Evolutionary conservation across 1,140 invertebrate species (phyloP).

Genomic region (Platorchestia sp.): DNA sequence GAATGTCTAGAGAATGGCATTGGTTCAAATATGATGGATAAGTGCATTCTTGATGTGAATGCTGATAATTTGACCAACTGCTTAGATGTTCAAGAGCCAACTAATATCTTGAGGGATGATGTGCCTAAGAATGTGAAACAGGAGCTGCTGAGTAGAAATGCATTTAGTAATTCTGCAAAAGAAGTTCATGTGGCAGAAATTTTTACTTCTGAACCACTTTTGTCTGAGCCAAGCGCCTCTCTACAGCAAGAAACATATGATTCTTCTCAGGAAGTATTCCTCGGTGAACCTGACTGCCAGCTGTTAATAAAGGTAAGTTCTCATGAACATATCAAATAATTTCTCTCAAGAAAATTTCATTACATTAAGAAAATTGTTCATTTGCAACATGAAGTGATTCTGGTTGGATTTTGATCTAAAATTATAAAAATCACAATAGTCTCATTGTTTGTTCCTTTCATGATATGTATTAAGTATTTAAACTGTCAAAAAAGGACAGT

Average conservation of each 20-base stretch:
- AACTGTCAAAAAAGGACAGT: too few species aligned
- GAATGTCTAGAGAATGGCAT: conserved; percentile 14
- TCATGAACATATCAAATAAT: too few species aligned
- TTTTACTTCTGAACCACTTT: neutral
- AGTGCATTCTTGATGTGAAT: conserved; percentile 32
- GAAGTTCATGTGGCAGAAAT: neutral
- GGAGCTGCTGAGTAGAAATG: neutral
- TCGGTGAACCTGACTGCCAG: neutral
- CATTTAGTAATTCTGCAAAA: neutral
- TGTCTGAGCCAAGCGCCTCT: neutral
- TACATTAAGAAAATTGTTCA: too few species aligned
- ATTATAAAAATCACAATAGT: too few species aligned
- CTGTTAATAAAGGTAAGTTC: neutral
- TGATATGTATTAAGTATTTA: too few species aligned
- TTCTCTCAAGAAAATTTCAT: too few species aligned
- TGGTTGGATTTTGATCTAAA: too few species aligned
- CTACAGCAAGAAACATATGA: neutral
- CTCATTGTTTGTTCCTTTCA: too few species aligned
- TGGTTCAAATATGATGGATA: conserved; percentile 3
- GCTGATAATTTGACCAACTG: neutral
- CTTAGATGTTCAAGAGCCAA: neutral
- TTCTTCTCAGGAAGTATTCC: neutral
- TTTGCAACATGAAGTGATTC: too few species aligned
- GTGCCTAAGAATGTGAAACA: neutral
- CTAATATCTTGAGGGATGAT: neutral